Conservation (phyloP, 2,888 invertebrate species). For the Epicampocera succincta region DNA sequence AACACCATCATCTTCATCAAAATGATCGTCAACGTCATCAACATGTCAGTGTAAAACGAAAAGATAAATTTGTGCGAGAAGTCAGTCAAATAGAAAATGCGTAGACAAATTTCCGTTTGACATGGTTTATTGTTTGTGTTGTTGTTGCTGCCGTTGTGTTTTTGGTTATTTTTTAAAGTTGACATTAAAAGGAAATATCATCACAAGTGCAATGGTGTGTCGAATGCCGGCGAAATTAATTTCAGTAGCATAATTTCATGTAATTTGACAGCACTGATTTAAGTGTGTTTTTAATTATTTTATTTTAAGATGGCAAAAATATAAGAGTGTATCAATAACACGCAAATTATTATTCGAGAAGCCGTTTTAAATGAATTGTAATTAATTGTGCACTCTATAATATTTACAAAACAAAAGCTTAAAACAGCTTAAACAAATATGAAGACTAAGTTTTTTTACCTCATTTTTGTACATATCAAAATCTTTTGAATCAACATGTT, state of each 20-base stretch:
- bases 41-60: slow-evolving; percentile 63
- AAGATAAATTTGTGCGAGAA: slow-evolving; percentile 53
- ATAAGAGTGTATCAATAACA: too few relatives aligned
- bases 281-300: too few relatives aligned
- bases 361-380: too few relatives aligned
- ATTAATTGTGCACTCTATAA: too few relatives aligned
- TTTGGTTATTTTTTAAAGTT: slow-evolving; percentile 35
- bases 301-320: too few relatives aligned
- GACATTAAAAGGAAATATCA: slow-evolving; percentile 58
- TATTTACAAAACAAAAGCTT: too few relatives aligned
- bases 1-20: slow-evolving; percentile 50
- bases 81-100: slow-evolving; percentile 68
- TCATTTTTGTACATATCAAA: too few relatives aligned
- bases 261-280: too few relatives aligned
- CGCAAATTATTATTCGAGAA: too few relatives aligned
- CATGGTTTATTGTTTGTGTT: slow-evolving; percentile 61
- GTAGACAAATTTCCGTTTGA: slow-evolving; percentile 68
- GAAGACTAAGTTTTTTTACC: too few relatives aligned
- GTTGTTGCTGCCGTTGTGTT: slow-evolving; percentile 20
- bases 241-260: neutral
- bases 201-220: slow-evolving; percentile 52
- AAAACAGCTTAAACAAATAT: too few relatives aligned
- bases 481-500: too few relatives aligned
- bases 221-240: slow-evolving; percentile 34
- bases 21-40: slow-evolving; percentile 66